Percentiles rank a stretch among this genome's conserved stretches.
Conservation (phyloP, 2,113 vertebrate species). For the Mormyrus iriodes region DNA sequence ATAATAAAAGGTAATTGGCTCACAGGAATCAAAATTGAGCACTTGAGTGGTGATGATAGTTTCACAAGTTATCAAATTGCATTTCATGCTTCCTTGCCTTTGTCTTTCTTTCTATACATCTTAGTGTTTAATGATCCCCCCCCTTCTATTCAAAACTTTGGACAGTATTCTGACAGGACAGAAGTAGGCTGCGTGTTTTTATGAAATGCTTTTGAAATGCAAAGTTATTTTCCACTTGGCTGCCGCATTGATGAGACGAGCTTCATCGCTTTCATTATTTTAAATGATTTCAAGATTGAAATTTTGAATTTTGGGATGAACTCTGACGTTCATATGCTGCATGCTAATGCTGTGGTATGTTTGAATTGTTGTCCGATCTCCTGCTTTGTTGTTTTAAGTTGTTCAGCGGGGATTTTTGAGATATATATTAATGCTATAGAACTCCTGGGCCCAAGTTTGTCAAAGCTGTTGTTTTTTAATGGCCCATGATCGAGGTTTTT, state of each 20-base stretch:
- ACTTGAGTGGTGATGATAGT: slow-evolving; percentile 33
- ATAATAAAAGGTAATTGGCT: slow-evolving; percentile 59
- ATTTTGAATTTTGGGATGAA: slow-evolving; percentile 34
- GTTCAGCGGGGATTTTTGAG: not conserved
- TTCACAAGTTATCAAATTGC: slow-evolving; percentile 45
- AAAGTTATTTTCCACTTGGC: slow-evolving; percentile 47
- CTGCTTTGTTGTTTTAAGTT: slow-evolving; percentile 15
- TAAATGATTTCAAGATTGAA: slow-evolving; percentile 47
- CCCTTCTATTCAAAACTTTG: slow-evolving; percentile 28
- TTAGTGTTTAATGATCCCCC: slow-evolving; percentile 3
- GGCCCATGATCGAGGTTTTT: not conserved
- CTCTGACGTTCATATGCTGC: slow-evolving; percentile 16
- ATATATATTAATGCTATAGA: not conserved
- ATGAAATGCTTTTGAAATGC: slow-evolving; percentile 40
- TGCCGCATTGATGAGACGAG: slow-evolving; percentile 42
- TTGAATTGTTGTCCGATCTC: slow-evolving; percentile 15
- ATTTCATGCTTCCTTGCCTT: slow-evolving; percentile 47
- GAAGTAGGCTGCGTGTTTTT: slow-evolving; percentile 33
- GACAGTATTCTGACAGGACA: slow-evolving; percentile 30
- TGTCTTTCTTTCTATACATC: slow-evolving; percentile 28
- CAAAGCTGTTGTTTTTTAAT: not conserved
- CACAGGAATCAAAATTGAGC: slow-evolving; percentile 43
- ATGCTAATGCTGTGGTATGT: slow-evolving; percentile 24
- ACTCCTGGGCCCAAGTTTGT: not conserved
- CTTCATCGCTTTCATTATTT: slow-evolving; percentile 48